phyloP scores from a whole-genome alignment of 2,888 invertebrate genomes.

The Pteria penguin region DNA sequence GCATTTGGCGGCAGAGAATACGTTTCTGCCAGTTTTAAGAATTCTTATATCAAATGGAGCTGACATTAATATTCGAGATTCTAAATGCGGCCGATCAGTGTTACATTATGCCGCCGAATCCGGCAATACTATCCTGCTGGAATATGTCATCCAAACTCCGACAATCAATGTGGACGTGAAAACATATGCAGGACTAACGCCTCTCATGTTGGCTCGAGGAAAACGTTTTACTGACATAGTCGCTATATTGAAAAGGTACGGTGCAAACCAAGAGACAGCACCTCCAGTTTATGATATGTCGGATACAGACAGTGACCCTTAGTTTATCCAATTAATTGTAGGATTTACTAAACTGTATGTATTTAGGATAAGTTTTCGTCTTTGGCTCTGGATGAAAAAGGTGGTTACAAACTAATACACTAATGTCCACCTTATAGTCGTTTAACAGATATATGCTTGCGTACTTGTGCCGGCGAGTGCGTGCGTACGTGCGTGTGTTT shows the following conservation, averaged over 20 bases:
- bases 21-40: slow-evolving; percentile 16
- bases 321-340: too few relatives aligned
- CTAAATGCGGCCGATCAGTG: slow-evolving; percentile 23
- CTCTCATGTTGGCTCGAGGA: slow-evolving; percentile 47
- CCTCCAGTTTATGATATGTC: slow-evolving; percentile 28
- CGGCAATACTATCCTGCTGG: slow-evolving; percentile 16
- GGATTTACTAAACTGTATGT: too few relatives aligned
- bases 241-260: slow-evolving; percentile 28
- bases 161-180: slow-evolving; percentile 44
- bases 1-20: slow-evolving; percentile 35
- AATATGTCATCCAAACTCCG: slow-evolving; percentile 3
- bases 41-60: slow-evolving; percentile 11
- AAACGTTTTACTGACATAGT: slow-evolving; percentile 30
- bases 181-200: slow-evolving; percentile 44
- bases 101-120: slow-evolving; percentile 29
- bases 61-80: slow-evolving; percentile 20
- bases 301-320: too few relatives aligned
- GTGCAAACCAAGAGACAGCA: slow-evolving; percentile 16
- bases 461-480: too few relatives aligned
- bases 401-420: too few relatives aligned
- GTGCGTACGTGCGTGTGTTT: too few relatives aligned
- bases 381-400: too few relatives aligned
- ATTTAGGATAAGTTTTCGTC: too few relatives aligned
- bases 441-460: too few relatives aligned
- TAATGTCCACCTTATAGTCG: too few relatives aligned